phyloP scores from a whole-genome alignment of 1,140 invertebrate genomes.

The Muscidifurax raptorellus region DNA sequence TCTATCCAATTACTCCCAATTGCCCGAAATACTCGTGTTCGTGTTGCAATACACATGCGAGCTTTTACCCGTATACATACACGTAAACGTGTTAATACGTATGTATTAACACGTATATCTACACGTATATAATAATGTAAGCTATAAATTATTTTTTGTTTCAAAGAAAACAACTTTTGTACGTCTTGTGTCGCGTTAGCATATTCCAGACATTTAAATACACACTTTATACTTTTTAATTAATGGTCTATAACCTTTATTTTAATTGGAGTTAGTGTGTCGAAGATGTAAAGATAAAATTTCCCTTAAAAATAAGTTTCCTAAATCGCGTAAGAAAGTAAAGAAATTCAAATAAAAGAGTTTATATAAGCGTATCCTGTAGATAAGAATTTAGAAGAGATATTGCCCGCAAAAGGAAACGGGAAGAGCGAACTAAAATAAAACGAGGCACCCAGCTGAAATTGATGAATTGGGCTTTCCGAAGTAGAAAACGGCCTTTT shows the following conservation, averaged over 20 bases:
- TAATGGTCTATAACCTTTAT: no score
- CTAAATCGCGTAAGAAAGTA: no score
- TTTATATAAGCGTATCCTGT: not conserved
- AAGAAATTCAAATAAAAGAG: no score
- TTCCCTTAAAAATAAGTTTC: no score
- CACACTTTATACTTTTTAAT: no score
- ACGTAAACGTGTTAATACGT: not conserved
- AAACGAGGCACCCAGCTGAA: constrained; percentile 4
- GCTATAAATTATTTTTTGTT: not conserved
- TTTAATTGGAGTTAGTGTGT: no score
- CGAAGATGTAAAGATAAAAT: no score
- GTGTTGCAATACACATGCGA: constrained; percentile 28
- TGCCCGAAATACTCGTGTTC: constrained; percentile 50
- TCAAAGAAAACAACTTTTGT: not conserved
- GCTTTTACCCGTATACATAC: not conserved
- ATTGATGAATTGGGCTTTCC: constrained; percentile 25
- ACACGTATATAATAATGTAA: not conserved
- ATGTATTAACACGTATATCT: not conserved
- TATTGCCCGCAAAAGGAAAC: not conserved
- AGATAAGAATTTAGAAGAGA: not conserved
- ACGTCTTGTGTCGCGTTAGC: not conserved
- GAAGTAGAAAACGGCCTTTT: constrained; percentile 47
- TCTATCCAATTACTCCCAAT: constrained; percentile 58
- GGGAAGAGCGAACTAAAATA: not conserved
- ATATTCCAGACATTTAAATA: no score